Evolutionary conservation across 2,113 vertebrate species (phyloP).

Genomic region (Leiothrix lutea): DNA sequence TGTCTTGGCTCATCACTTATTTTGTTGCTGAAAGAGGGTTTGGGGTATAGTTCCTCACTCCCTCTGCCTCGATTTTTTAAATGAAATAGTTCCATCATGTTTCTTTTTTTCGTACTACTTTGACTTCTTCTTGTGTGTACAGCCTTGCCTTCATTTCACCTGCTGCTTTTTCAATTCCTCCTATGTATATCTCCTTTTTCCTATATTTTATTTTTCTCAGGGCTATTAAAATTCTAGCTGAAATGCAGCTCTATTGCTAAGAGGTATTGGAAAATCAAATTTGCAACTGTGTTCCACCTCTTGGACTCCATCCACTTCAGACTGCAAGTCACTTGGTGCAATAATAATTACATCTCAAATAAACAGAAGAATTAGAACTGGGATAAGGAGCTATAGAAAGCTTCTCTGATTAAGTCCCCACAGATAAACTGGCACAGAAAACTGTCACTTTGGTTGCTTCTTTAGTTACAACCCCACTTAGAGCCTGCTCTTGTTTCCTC

Average conservation of each 20-base stretch:
- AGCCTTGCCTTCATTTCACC: not conserved
- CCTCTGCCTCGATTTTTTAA: not conserved
- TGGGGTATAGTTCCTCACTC: not conserved
- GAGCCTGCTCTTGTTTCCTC: not conserved
- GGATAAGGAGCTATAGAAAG: not conserved
- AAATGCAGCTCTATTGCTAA: not conserved
- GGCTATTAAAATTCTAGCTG: not conserved
- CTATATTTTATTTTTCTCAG: not conserved
- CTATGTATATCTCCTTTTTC: not conserved
- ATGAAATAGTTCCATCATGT: fast-evolving
- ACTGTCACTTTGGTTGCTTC: not conserved
- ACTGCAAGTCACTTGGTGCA: not conserved
- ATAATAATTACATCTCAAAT: not conserved
- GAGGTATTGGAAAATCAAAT: not conserved
- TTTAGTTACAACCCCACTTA: not conserved
- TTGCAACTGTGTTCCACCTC: not conserved
- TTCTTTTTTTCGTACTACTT: not conserved
- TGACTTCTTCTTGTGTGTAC: not conserved
- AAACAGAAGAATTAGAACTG: not conserved
- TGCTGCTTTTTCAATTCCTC: not conserved
- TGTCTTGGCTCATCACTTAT: not conserved
- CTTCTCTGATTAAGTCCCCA: not conserved
- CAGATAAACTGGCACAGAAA: not conserved
- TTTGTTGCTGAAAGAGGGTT: not conserved
- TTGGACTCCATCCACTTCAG: not conserved